These are phyloP conservation scores for Calameuta pallipes DNA, from an alignment of 2,888 invertebrate species.

Conservation along the genomic window DNA sequence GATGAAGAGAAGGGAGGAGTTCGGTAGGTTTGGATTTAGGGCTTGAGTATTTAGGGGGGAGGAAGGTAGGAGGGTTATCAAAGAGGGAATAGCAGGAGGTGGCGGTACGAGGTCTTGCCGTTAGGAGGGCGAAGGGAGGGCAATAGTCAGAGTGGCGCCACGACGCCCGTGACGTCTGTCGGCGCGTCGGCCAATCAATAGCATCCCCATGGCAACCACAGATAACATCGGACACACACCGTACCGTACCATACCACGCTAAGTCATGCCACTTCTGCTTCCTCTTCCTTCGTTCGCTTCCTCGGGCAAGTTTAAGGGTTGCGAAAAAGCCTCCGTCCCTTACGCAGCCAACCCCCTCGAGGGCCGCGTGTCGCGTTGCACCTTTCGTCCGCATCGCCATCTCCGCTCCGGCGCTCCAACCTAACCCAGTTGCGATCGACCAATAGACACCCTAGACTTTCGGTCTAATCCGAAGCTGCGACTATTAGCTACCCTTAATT, in stretches of 20 bases:
- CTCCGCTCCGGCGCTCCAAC: not conserved
- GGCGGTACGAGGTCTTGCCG: not conserved
- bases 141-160: constrained; percentile 70
- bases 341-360: not conserved
- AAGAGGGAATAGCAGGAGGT: constrained; percentile 38
- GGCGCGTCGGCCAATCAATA: constrained; percentile 67
- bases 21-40: constrained; percentile 30
- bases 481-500: not conserved
- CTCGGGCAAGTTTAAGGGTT: constrained; percentile 5
- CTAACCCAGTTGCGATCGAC: not conserved
- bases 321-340: not conserved
- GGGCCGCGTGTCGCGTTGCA: not conserved
- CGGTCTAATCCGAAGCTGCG: not conserved
- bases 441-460: not conserved
- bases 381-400: not conserved
- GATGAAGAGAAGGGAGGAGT: constrained; percentile 24
- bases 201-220: constrained; percentile 67
- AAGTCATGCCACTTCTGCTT: constrained; percentile 47
- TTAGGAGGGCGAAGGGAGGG: constrained; percentile 64
- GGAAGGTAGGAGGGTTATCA: constrained; percentile 10
- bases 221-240: constrained; percentile 66
- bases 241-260: constrained; percentile 47
- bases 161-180: constrained; percentile 70
- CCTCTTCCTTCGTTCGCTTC: constrained; percentile 41
- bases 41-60: constrained; percentile 24